Evolutionary conservation across 1,140 invertebrate genomes (phyloP).

Genomic region (Diploscapter pachys): DNA sequence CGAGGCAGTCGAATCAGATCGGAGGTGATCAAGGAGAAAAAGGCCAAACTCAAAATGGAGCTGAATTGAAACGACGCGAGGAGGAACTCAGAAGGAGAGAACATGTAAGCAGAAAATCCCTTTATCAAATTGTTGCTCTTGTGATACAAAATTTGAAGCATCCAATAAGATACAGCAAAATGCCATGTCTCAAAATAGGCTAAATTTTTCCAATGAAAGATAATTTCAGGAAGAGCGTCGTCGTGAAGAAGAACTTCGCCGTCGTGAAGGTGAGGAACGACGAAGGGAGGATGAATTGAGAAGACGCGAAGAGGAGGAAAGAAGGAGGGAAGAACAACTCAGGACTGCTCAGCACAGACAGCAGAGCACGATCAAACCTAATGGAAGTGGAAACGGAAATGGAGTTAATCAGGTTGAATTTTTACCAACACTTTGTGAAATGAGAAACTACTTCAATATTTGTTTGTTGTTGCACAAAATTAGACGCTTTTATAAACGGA

Average conservation of each 20-base stretch:
- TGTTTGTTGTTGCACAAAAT: neutral
- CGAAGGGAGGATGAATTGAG: conserved; percentile 27
- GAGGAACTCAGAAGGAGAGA: conserved; percentile 26
- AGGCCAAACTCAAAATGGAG: conserved; percentile 14
- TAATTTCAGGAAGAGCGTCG: conserved; percentile 13
- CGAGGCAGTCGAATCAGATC: too few species aligned
- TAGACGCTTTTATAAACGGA: neutral
- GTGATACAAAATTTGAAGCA: too few species aligned
- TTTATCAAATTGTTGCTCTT: too few species aligned
- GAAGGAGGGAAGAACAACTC: conserved; percentile 4
- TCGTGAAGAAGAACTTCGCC: conserved; percentile 26
- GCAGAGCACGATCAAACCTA: conserved; percentile 1
- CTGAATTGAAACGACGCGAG: conserved; percentile 29
- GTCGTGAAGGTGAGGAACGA: conserved; percentile 30
- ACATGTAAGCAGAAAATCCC: too few species aligned
- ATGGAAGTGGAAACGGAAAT: neutral
- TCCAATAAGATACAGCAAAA: too few species aligned
- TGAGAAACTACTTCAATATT: neutral
- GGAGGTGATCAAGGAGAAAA: too few species aligned
- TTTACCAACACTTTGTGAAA: neutral
- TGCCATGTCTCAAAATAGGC: too few species aligned
- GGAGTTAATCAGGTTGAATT: neutral
- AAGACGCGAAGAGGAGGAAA: conserved; percentile 22
- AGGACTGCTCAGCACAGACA: conserved; percentile 1
- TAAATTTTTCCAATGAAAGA: too few species aligned